phyloP scores from a whole-genome alignment of 2,113 vertebrate genomes.

The Porphyrio hochstetteri region DNA sequence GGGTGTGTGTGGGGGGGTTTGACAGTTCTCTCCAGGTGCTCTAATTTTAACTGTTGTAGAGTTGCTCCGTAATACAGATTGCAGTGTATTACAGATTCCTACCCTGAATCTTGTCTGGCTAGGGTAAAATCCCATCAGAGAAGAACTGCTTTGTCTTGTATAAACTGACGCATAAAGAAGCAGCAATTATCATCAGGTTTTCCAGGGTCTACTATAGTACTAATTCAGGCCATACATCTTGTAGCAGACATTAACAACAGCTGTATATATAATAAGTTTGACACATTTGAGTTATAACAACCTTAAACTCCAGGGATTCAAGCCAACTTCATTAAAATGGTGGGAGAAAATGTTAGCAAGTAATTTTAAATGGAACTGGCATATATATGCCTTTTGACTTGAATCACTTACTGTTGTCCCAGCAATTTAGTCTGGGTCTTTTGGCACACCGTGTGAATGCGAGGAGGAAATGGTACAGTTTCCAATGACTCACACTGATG shows the following conservation, averaged over 20 bases:
- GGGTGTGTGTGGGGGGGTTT: too few species aligned
- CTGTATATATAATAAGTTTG: not conserved
- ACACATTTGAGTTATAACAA: not conserved
- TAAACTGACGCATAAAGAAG: not conserved
- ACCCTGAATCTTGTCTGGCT: not conserved
- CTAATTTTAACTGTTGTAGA: not conserved
- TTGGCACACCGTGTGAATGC: not conserved
- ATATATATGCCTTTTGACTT: not conserved
- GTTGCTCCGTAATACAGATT: not conserved
- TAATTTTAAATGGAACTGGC: not conserved
- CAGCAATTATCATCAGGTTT: not conserved
- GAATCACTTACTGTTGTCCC: not conserved
- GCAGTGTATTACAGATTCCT: not conserved
- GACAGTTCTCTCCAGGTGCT: not conserved
- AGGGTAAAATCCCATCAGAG: not conserved
- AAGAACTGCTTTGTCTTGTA: not conserved
- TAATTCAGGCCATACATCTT: not conserved
- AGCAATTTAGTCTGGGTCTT: not conserved
- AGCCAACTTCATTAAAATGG: constrained; percentile 9
- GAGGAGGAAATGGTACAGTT: not conserved
- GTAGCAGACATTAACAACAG: not conserved
- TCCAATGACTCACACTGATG: not conserved
- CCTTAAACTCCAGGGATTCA: constrained; percentile 2
- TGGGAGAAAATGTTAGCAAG: constrained; percentile 12
- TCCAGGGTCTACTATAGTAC: not conserved